phyloP scores from a whole-genome alignment of 2,113 vertebrate species.

The Anhinga anhinga region DNA sequence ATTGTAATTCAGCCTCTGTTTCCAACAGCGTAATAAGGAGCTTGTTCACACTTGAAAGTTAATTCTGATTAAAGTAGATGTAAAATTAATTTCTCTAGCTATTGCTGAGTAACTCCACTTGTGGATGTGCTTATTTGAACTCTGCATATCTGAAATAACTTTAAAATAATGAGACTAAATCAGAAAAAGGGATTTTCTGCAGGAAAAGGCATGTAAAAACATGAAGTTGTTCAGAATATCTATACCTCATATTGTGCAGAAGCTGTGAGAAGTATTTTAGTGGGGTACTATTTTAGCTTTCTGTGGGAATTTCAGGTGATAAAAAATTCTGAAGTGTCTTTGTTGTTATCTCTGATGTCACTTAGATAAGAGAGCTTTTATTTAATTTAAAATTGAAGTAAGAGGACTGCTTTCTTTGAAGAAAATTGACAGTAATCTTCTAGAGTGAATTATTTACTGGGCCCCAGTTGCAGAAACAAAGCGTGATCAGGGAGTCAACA shows the following conservation, averaged over 20 bases:
- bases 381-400: not conserved
- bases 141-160: not conserved
- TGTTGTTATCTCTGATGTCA: not conserved
- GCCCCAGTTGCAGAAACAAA: not conserved
- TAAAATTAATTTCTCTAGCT: conserved; percentile 28
- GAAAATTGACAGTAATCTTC: not conserved
- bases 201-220: not conserved
- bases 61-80: not conserved
- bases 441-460: not conserved
- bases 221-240: not conserved
- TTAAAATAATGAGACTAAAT: not conserved
- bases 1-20: not conserved
- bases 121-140: not conserved
- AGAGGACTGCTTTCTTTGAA: not conserved
- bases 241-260: not conserved
- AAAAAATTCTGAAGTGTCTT: not conserved
- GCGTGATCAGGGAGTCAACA: not conserved
- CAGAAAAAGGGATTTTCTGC: not conserved
- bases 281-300: not conserved
- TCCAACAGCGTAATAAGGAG: not conserved
- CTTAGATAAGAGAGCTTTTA: not conserved
- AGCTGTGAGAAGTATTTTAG: not conserved
- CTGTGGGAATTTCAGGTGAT: not conserved
- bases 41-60: conserved; percentile 7
- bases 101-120: not conserved